Conservation (phyloP, 2,797 vertebrate species). For the Phoebastria nigripes region DNA sequence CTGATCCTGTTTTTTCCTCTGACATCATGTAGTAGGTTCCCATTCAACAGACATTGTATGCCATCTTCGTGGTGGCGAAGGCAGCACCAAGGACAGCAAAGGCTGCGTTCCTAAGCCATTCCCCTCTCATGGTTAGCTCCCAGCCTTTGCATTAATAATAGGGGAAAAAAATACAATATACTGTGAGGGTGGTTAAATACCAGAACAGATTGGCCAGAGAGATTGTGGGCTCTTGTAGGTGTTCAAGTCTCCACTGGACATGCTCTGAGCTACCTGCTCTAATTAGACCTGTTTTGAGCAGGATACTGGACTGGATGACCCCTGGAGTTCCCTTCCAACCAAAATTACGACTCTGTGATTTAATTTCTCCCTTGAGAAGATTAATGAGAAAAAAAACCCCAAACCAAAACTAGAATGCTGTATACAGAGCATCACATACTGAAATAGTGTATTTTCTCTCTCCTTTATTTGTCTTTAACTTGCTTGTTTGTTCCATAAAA, state of each 20-base stretch:
- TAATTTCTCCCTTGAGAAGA: not conserved
- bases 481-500: not conserved
- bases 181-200: not conserved
- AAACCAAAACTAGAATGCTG: not conserved
- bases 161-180: fast-evolving
- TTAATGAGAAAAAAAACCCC: not conserved
- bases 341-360: not conserved
- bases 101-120: not conserved
- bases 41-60: not conserved
- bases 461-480: not conserved
- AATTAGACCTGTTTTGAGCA: not conserved
- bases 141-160: not conserved
- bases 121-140: not conserved
- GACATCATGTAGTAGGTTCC: not conserved
- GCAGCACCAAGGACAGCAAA: not conserved
- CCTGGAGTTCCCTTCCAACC: not conserved
- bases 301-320: not conserved
- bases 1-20: not conserved
- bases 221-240: not conserved
- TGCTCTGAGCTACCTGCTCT: not conserved
- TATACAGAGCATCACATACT: not conserved
- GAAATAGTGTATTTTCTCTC: not conserved
- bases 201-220: not conserved
- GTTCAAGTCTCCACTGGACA: not conserved
- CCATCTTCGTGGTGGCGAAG: not conserved